Evolutionary conservation across 2,113 vertebrate species (phyloP).

Genomic region (Phalacrocorax brasilianus): DNA sequence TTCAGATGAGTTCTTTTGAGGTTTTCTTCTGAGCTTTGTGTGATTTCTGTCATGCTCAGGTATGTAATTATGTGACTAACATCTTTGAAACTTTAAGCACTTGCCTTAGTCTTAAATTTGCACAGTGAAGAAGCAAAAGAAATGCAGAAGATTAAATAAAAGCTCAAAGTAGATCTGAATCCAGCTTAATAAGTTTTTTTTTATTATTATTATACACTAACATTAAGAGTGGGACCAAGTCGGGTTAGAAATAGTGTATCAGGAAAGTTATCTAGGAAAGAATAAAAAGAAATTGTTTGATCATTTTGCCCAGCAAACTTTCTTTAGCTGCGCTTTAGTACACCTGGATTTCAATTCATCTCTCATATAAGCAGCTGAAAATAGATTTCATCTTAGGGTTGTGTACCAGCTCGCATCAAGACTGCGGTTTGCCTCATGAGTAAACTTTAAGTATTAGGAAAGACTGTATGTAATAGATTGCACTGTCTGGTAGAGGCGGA

Average conservation of each 20-base stretch:
- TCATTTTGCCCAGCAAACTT: background rate
- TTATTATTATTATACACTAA: background rate
- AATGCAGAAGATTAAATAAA: background rate
- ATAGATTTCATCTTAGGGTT: background rate
- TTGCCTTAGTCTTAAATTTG: background rate
- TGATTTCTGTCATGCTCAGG: background rate
- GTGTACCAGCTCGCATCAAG: background rate
- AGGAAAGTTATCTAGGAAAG: background rate
- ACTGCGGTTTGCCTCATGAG: background rate
- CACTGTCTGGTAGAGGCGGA: background rate
- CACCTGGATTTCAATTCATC: background rate
- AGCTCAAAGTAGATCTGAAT: background rate
- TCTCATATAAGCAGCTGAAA: background rate
- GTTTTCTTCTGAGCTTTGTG: conserved; percentile 25
- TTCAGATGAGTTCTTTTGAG: conserved; percentile 21
- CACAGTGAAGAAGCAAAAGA: background rate
- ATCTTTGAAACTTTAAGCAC: background rate
- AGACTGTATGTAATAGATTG: background rate
- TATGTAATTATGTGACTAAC: background rate
- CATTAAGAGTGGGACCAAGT: background rate
- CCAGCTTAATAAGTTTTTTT: background rate
- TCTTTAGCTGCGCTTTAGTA: background rate
- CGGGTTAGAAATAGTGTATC: background rate
- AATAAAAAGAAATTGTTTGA: background rate
- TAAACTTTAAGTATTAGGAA: background rate